Conservation (phyloP, 2,797 vertebrate genomes). For the Gymnothorax javanicus region DNA sequence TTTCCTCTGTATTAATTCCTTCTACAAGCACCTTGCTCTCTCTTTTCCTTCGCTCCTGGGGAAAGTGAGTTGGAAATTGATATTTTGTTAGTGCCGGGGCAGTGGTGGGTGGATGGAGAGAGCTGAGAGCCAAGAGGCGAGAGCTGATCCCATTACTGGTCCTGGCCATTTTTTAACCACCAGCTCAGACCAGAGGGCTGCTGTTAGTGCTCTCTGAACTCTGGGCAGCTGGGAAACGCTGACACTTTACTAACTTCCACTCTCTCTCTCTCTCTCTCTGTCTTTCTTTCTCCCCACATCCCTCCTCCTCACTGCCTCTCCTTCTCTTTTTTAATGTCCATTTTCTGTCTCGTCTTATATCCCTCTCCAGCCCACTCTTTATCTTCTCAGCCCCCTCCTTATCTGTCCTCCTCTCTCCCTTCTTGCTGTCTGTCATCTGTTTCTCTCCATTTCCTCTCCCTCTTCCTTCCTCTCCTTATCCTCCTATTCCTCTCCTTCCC, state of each 20-base stretch:
- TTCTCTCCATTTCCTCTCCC: no score
- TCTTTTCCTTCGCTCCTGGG: background rate
- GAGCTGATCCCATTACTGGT: background rate
- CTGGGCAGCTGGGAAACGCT: background rate
- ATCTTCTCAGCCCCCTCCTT: no score
- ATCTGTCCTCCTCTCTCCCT: background rate
- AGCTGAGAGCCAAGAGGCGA: background rate
- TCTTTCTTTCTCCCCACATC: no score
- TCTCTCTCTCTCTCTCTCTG: background rate
- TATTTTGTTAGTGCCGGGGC: background rate
- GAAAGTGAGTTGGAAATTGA: background rate
- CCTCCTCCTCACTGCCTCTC: no score
- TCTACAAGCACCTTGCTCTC: background rate
- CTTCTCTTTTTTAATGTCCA: no score
- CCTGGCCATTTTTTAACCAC: background rate
- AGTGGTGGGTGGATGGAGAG: background rate
- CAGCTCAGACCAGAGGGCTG: background rate
- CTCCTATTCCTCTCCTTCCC: background rate
- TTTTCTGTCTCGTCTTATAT: no score
- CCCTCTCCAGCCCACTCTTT: no score
- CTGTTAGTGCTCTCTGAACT: background rate
- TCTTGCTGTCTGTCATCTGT: background rate
- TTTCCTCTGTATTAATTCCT: background rate
- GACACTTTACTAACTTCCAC: background rate
- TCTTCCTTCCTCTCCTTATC: background rate